These are phyloP conservation scores for Panonychus citri DNA, from an alignment of 1,140 invertebrate genomes.

Conservation along the genomic window DNA sequence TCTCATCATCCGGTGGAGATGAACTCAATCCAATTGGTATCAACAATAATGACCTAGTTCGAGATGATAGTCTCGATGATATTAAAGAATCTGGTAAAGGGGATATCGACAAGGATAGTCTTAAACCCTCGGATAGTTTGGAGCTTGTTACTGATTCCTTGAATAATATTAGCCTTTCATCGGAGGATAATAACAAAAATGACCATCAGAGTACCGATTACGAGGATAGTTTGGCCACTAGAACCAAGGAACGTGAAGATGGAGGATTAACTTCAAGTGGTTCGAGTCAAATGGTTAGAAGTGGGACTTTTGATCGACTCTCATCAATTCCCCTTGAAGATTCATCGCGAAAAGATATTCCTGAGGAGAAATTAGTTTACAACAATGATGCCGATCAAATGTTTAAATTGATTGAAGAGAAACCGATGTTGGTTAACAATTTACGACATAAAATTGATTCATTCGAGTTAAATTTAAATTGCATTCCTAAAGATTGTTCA, in stretches of 20 bases:
- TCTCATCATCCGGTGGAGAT: neutral
- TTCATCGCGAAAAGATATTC: neutral
- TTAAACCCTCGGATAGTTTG: neutral
- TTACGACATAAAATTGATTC: too few species aligned
- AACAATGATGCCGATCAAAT: too few species aligned
- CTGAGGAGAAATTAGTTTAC: too few species aligned
- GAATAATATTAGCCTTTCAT: neutral
- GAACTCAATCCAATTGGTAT: neutral
- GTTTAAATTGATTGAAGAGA: too few species aligned
- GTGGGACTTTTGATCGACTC: constrained; percentile 14
- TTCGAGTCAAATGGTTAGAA: constrained; percentile 12
- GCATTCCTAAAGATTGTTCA: too few species aligned
- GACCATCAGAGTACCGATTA: neutral
- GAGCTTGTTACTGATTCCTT: neutral
- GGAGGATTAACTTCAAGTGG: neutral
- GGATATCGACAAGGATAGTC: neutral
- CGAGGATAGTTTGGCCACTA: neutral
- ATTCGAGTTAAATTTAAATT: too few species aligned
- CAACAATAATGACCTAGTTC: neutral
- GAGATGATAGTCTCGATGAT: neutral
- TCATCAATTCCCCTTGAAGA: constrained; percentile 9
- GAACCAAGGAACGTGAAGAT: neutral
- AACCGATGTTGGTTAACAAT: too few species aligned
- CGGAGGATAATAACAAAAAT: neutral
- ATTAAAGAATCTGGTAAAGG: neutral